Base-by-base conservation (phyloP, 2,113 vertebrate genomes). In the Zosterops pallidus region DNA sequence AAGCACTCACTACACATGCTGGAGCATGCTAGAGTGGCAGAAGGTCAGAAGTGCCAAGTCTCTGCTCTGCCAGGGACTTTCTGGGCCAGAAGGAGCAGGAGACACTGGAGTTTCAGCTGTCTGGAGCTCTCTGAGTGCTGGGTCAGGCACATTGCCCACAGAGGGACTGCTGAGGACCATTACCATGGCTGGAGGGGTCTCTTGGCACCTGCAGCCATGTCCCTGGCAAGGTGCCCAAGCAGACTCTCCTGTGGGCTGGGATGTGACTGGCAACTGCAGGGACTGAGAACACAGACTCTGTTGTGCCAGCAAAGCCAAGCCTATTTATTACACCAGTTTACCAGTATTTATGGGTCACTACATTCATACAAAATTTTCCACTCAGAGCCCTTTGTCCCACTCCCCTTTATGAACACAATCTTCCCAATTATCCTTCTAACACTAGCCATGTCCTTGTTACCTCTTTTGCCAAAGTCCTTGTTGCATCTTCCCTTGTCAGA, bases 111-210 rank as follows among this genome's bases (percentile, higher is more conserved):
- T 49, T 86, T 41, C 41, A 72, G 33, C 11, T 24, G 20, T 42
- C 33, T 26, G 50, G 35, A 78, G 35, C 57, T 84, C 25, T 39
- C 49, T 3, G 22, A 39, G 47, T 9, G 0, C 78, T 78, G 39
- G 31, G 35, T 46, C 39, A 68, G 81, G 59, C n/a, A 9, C 9
- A 21, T 0, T 62, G 19, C 22, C 42, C 47, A 47, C 56, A 44
- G 47, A 1, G 15, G 35, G 41, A 24, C n/a, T 42, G 57, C 0
- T 1, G 0, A 67, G 75, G 41, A 47, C 26, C 0, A 0, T 28
- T 18, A 28, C 21, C 22, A 8, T 8, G 49, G 76, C 59, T 47
- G 78, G 39, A 89, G 23, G 35, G 62, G 46, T 47, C 15, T 60
- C 37, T 5, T 87, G 72, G 47, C 62, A 63, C 41, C 41, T 5